Conservation (phyloP, 2,113 vertebrate species). For the Mastomys natalensis region DNA sequence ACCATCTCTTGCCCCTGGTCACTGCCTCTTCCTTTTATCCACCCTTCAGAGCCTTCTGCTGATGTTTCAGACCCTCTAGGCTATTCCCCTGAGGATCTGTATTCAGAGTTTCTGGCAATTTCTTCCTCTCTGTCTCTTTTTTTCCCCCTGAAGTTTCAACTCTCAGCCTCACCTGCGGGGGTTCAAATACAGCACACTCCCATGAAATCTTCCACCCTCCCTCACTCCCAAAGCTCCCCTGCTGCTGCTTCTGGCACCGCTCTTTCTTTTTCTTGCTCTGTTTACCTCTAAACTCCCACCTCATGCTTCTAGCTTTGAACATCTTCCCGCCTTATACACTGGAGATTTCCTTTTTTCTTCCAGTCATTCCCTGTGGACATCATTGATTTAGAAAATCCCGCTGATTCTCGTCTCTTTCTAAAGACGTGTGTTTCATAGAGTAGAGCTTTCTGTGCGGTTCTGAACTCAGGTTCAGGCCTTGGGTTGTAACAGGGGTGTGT, state of each 20-base stretch:
- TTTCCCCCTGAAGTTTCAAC: constrained; percentile 2
- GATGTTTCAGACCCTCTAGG: not conserved
- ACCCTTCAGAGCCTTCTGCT: not conserved
- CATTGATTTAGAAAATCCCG: not conserved
- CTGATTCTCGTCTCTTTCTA: not conserved
- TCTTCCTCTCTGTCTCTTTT: not conserved
- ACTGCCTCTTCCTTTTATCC: not conserved
- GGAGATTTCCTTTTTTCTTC: not conserved
- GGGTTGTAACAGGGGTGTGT: not conserved
- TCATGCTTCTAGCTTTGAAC: not conserved
- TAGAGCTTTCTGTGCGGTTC: not conserved
- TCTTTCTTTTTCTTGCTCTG: not conserved
- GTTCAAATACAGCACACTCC: not conserved
- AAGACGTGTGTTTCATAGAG: not conserved
- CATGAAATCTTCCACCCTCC: not conserved
- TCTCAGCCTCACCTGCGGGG: not conserved
- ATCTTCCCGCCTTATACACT: not conserved
- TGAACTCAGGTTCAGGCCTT: not conserved
- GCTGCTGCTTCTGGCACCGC: not conserved
- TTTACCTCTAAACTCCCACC: not conserved
- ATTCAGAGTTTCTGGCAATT: not conserved
- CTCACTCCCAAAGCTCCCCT: not conserved
- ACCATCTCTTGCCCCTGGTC: not conserved
- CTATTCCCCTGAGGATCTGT: not conserved
- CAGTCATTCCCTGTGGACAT: not conserved